Evolutionary conservation across 2,888 invertebrate genomes (phyloP).

Genomic region (Ochropleura plecta): DNA sequence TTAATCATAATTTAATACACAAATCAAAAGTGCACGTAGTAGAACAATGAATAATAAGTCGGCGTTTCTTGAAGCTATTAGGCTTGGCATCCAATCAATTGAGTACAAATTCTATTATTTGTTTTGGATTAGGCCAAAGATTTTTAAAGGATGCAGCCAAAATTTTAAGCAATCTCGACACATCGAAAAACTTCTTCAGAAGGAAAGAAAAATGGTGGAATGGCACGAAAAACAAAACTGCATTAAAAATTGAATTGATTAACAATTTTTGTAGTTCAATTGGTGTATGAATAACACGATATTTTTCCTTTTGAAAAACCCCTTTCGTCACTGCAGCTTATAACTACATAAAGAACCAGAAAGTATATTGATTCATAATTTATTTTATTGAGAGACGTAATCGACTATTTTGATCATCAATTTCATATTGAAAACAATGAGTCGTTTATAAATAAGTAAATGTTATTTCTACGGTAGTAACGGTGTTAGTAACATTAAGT

Average conservation of each 20-base stretch:
- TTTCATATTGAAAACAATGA: not conserved
- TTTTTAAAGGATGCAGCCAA: not conserved
- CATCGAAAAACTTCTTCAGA: not conserved
- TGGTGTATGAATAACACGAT: not conserved
- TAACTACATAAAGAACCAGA: not conserved
- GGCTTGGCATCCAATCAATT: not conserved
- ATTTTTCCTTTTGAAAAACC: slow-evolving; percentile 41
- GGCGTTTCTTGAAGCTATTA: slow-evolving; percentile 5
- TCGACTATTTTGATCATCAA: not conserved
- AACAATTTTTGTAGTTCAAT: not conserved
- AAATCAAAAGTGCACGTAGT: slow-evolving; percentile 51
- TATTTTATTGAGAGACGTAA: not conserved
- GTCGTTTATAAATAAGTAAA: not conserved
- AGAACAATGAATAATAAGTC: slow-evolving; percentile 5
- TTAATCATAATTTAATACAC: slow-evolving; percentile 54
- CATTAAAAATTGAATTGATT: not conserved
- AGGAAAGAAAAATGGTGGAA: not conserved
- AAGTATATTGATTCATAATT: not conserved
- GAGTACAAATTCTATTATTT: not conserved
- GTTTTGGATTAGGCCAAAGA: not conserved
- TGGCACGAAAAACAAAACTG: not conserved
- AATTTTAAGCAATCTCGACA: not conserved
- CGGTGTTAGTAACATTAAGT: slow-evolving; percentile 38
- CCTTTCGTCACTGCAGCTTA: slow-evolving; percentile 4
- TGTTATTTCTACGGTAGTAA: slow-evolving; percentile 27